Conservation (phyloP, 2,797 vertebrate species). For the Caiman crocodilus region DNA sequence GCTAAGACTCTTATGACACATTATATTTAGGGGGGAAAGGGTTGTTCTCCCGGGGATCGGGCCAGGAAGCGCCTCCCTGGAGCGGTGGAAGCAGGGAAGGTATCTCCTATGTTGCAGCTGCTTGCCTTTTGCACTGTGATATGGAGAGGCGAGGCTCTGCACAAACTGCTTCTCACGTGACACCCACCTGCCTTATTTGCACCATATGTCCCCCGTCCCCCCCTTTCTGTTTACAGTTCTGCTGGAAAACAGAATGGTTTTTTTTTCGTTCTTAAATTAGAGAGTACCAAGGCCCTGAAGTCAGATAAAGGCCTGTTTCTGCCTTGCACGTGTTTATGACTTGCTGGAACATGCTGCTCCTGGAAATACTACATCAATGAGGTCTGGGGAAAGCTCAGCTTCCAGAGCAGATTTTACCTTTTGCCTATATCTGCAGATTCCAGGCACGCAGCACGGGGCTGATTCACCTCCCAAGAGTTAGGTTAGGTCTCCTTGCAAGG, state of each 20-base stretch:
- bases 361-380: neutral
- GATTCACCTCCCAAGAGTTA: neutral
- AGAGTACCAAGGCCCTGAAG: slow-evolving; percentile 39
- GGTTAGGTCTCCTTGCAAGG: neutral
- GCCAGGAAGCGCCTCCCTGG: no score
- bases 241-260: neutral
- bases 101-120: no score
- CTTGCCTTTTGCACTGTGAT: no score
- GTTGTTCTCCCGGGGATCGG: no score
- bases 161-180: no score
- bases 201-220: slow-evolving; percentile 20
- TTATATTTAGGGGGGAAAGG: no score
- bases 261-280: slow-evolving; percentile 65
- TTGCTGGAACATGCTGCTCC: slow-evolving; percentile 55
- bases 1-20: no score
- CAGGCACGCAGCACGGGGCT: neutral
- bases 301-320: slow-evolving; percentile 55
- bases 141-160: no score
- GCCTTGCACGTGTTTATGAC: slow-evolving; percentile 35
- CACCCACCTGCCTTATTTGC: neutral
- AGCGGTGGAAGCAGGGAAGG: no score
- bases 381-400: neutral
- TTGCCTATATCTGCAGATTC: neutral
- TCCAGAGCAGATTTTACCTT: neutral
- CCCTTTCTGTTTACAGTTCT: slow-evolving; percentile 33